Percentiles rank a stretch among this genome's conserved stretches.
These are phyloP conservation scores for Monochamus alternatus DNA, from an alignment of 2,888 invertebrate genomes.

Conservation along the genomic window DNA sequence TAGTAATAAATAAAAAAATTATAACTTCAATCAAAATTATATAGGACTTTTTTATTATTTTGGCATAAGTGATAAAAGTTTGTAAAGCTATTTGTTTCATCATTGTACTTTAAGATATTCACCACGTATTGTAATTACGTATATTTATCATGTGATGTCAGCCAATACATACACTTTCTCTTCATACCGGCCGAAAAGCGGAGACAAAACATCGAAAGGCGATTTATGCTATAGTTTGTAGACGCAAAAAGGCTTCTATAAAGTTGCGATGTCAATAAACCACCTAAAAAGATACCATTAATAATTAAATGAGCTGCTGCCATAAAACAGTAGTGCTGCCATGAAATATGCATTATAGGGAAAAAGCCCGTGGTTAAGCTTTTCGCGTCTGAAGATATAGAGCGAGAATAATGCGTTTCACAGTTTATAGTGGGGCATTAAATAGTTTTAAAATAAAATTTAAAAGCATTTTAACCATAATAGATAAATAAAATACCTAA, in stretches of 20 bases:
- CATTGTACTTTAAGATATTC: too few relatives aligned
- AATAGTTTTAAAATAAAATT: background rate
- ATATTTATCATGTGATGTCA: too few relatives aligned
- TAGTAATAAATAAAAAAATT: too few relatives aligned
- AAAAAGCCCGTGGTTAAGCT: conserved; percentile 9
- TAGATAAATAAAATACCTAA: too few relatives aligned
- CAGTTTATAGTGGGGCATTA: background rate
- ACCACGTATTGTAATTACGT: too few relatives aligned
- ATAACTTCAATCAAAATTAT: too few relatives aligned
- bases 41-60: too few relatives aligned
- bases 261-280: conserved; percentile 28
- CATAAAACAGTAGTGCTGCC: conserved; percentile 16
- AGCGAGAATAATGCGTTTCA: conserved; percentile 8
- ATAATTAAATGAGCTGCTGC: conserved; percentile 21
- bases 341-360: conserved; percentile 26
- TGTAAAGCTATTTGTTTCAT: too few relatives aligned
- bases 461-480: background rate
- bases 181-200: background rate
- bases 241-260: conserved; percentile 6
- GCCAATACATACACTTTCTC: too few relatives aligned
- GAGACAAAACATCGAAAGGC: conserved; percentile 7
- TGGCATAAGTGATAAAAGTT: too few relatives aligned
- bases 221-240: background rate
- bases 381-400: conserved; percentile 1
- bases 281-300: conserved; percentile 22